phyloP scores from a whole-genome alignment of 2,797 vertebrate genomes.

The Acanthiza pusilla region DNA sequence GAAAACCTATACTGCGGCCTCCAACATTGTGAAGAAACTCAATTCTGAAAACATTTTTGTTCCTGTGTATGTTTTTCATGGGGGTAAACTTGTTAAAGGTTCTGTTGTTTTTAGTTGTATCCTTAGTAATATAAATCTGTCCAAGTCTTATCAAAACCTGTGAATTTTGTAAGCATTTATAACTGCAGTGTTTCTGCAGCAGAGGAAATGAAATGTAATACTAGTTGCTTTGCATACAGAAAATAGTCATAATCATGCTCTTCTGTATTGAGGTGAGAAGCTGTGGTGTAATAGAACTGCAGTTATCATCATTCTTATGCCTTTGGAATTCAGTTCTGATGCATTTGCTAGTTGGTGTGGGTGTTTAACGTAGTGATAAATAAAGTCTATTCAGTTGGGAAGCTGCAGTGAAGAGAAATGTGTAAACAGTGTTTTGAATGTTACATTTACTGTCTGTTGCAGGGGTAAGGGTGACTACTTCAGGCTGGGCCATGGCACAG shows the following conservation, averaged over 20 bases:
- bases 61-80: not conserved
- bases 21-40: not conserved
- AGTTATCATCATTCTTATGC: not conserved
- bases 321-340: not conserved
- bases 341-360: not conserved
- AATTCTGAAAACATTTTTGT: not conserved
- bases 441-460: not conserved
- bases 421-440: not conserved
- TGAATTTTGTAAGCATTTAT: not conserved
- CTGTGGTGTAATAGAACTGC: not conserved
- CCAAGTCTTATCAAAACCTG: not conserved
- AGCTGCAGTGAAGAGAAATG: not conserved
- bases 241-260: not conserved
- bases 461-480: constrained; percentile 99
- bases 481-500: constrained; percentile 92
- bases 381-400: not conserved
- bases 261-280: not conserved
- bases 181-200: not conserved
- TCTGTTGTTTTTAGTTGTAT: not conserved
- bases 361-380: not conserved
- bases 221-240: not conserved
- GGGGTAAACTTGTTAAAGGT: not conserved
- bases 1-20: not conserved
- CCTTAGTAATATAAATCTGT: not conserved
- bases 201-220: not conserved